Percentiles rank a stretch among this genome's conserved stretches.
Evolutionary conservation across 2,113 vertebrate species (phyloP).

Genomic region (Xyliphius kryptos): DNA sequence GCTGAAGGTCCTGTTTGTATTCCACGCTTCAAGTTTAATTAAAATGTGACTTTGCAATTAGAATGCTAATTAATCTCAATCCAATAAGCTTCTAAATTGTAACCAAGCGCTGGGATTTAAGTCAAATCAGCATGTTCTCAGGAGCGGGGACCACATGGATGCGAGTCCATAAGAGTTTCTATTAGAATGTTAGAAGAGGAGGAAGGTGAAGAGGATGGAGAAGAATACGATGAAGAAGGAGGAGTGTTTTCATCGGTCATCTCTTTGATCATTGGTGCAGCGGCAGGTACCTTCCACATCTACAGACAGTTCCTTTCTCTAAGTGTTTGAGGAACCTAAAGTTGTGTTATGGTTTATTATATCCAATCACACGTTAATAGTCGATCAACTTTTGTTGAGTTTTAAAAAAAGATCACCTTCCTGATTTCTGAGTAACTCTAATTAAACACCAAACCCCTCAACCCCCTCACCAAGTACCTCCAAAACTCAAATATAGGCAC

Average conservation of each 20-base stretch:
- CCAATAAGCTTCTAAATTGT: not conserved
- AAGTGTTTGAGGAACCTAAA: too few relatives aligned
- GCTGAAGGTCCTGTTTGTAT: not conserved
- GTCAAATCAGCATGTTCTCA: not conserved
- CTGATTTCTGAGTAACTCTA: too few relatives aligned
- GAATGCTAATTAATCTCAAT: constrained; percentile 13
- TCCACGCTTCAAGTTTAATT: constrained; percentile 16
- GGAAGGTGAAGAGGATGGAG: not conserved
- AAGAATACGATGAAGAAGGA: constrained; percentile 10
- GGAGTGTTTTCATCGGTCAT: not conserved
- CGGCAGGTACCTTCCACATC: constrained; percentile 9
- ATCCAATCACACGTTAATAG: too few relatives aligned
- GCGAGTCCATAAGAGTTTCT: not conserved
- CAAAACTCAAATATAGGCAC: too few relatives aligned
- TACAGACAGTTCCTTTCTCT: not conserved
- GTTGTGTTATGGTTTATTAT: too few relatives aligned
- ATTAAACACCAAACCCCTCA: too few relatives aligned
- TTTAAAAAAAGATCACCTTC: too few relatives aligned
- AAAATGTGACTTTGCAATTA: constrained; percentile 17
- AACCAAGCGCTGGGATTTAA: not conserved
- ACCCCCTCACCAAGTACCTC: too few relatives aligned
- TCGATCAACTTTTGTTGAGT: too few relatives aligned
- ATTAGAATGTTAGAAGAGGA: constrained; percentile 12
- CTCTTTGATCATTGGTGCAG: constrained; percentile 14
- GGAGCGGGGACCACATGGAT: not conserved